Conservation (phyloP, 2,797 vertebrate genomes). For the Furcifer pardalis region DNA sequence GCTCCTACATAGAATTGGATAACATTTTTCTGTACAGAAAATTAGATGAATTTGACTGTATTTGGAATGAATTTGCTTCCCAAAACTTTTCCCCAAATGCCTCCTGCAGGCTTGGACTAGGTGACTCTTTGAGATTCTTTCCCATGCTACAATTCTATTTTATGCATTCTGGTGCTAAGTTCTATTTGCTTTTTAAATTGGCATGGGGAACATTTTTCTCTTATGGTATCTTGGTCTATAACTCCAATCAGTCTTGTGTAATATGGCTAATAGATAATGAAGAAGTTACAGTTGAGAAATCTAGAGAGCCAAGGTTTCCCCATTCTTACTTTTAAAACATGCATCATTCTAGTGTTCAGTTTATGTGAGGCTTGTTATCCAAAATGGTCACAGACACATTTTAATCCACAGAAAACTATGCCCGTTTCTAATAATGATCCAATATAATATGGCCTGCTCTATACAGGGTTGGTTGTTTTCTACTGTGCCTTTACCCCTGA, state of each 20-base stretch:
- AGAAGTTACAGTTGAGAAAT: neutral
- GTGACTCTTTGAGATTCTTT: no score
- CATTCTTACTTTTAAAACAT: neutral
- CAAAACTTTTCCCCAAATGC: neutral
- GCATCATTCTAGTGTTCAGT: neutral
- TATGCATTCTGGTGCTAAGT: no score
- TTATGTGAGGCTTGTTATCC: neutral
- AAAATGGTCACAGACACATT: neutral
- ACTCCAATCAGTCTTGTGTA: neutral
- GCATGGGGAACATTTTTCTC: no score
- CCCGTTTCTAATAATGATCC: no score
- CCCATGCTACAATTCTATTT: no score
- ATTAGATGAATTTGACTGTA: no score
- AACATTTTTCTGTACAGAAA: neutral
- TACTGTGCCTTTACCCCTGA: no score
- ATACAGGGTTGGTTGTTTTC: no score
- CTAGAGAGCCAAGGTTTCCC: neutral
- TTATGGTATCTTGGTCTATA: neutral
- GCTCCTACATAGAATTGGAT: conserved; percentile 32
- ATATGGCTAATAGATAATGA: neutral
- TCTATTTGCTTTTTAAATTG: no score
- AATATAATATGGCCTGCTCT: no score
- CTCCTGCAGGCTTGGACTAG: neutral
- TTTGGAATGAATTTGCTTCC: neutral
- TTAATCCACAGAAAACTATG: no score